phyloP scores from a whole-genome alignment of 2,797 vertebrate species.

The Rhabdomys pumilio region DNA sequence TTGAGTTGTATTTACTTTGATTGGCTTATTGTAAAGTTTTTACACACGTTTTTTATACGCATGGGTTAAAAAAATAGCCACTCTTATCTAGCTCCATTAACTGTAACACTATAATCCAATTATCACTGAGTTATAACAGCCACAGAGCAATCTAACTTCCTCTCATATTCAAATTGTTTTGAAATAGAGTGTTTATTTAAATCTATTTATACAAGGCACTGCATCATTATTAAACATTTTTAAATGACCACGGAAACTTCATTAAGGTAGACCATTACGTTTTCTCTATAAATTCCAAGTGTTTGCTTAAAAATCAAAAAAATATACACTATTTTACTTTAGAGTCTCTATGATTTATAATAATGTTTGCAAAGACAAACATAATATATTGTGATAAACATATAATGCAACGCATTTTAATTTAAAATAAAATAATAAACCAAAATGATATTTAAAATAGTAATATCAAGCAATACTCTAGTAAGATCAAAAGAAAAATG shows the following conservation, averaged over 20 bases:
- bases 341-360: background rate
- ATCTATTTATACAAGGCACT: conserved; percentile 20
- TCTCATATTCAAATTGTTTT: conserved; percentile 43
- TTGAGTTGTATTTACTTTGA: background rate
- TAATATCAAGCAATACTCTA: background rate
- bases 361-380: background rate
- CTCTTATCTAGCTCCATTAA: background rate
- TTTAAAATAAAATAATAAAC: background rate
- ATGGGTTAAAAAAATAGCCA: background rate
- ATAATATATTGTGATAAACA: background rate
- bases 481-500: background rate
- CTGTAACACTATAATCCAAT: background rate
- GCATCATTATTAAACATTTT: background rate
- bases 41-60: background rate
- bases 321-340: background rate
- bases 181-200: background rate
- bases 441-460: background rate
- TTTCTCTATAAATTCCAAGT: background rate
- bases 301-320: background rate
- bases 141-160: background rate
- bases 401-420: background rate
- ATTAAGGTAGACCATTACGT: background rate
- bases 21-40: background rate
- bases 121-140: conserved; percentile 13
- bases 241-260: background rate